Evolutionary conservation across 1,140 invertebrate genomes (phyloP), one percentile per base, ranked within the genome.

Genomic region (Gonatopus flavifemur): DNA sequence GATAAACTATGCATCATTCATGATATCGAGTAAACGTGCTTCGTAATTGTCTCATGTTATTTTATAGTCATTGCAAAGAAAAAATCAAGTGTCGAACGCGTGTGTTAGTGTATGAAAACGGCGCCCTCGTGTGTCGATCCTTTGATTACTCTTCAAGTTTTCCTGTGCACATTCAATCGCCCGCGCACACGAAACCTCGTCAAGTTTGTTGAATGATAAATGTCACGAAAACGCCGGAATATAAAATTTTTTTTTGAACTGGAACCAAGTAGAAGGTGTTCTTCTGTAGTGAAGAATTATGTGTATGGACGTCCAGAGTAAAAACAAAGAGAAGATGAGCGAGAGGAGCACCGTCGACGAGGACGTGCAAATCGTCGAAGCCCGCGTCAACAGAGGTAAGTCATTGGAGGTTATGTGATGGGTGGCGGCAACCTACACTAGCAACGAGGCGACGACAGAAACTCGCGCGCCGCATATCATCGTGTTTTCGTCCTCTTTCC

Each of bases 231-330:
- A 62, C 52, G 59, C 24, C 39, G 35, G 30, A 28, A 25, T 39
- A 28, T n/a, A n/a, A n/a, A n/a, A n/a, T n/a, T n/a, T n/a, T n/a
- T n/a, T n/a, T n/a, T n/a, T n/a, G n/a, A n/a, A n/a, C 46, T 39
- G 57, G 54, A 40, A 38, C 35, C 36, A 52, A 45, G 51, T 41
- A 39, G 43, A 48, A 53, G 48, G 52, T 66, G 51, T 51, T 45
- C 32, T 43, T 52, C 61, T 39, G 61, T 50, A 47, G 28, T 40
- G 49, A 52, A 40, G 63, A 74, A 76, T 74, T 74, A 77, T 77
- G 75, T 77, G 75, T 53, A 76, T 77, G 72, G 75, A 76, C 59
- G 62, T 76, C 55, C 70, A 69, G 61, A 59, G 64, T 70, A 74
- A 64, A 64, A 66, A 76, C 62, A 72, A 69, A 64, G 74, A 74